These are phyloP conservation scores for Elephas maximus DNA, from an alignment of 2,113 vertebrate genomes.

Conservation along the genomic window DNA sequence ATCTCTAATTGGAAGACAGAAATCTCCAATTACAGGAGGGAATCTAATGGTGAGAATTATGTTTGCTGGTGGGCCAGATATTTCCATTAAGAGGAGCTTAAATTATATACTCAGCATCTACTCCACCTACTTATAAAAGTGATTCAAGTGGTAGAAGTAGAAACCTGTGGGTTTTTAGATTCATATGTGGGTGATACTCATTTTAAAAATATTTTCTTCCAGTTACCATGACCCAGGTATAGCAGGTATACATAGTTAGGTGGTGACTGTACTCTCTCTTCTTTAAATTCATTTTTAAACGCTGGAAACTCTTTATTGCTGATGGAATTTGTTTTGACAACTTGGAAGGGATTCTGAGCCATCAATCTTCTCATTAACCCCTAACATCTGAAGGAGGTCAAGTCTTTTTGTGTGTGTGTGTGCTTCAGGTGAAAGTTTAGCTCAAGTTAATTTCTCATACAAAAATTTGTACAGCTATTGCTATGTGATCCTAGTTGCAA, in stretches of 20 bases:
- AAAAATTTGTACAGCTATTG: too few relatives aligned
- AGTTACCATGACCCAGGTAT: not conserved
- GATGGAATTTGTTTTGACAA: conserved; percentile 17
- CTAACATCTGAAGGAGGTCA: not conserved
- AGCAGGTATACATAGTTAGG: not conserved
- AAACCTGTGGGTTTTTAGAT: conserved; percentile 25
- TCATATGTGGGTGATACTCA: not conserved
- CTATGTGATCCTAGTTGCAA: too few relatives aligned
- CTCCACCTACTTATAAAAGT: conserved; percentile 33
- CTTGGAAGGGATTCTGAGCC: not conserved
- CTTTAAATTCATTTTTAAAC: conserved; percentile 35
- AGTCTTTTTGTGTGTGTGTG: not conserved
- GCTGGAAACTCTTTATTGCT: not conserved
- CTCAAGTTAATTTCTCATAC: too few relatives aligned
- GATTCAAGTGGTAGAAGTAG: not conserved
- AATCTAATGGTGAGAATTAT: conserved; percentile 61
- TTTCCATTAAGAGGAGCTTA: conserved; percentile 36
- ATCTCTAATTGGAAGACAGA: conserved; percentile 63
- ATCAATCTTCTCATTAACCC: not conserved
- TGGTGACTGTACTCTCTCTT: not conserved
- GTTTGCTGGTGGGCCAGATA: conserved; percentile 6
- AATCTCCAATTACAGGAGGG: conserved; percentile 63
- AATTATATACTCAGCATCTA: conserved; percentile 1
- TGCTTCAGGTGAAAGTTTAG: too few relatives aligned
- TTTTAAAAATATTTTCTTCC: conserved; percentile 17